Evolutionary conservation across 2,888 invertebrate species (phyloP).

Genomic region (Nymphalis urticae): DNA sequence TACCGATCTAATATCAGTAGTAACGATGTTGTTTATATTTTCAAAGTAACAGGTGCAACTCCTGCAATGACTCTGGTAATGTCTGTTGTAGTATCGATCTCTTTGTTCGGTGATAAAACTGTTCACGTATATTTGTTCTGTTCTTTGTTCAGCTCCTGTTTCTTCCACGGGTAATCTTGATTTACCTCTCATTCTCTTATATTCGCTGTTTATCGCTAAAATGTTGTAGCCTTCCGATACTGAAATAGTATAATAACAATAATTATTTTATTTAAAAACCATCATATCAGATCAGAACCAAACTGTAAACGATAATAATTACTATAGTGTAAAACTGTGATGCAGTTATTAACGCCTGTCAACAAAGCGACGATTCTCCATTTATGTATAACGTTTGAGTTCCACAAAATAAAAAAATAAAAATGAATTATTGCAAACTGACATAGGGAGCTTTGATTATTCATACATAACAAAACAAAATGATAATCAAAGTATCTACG

Average conservation of each 20-base stretch:
- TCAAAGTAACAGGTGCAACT: slow-evolving; percentile 10
- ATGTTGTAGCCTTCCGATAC: slow-evolving; percentile 36
- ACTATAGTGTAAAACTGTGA: no score
- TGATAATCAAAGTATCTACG: no score
- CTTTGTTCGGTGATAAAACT: background rate
- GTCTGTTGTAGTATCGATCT: background rate
- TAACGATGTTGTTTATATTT: background rate
- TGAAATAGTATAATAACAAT: slow-evolving; percentile 18
- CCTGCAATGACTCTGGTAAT: slow-evolving; percentile 13
- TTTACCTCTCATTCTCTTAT: slow-evolving; percentile 30
- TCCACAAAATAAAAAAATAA: no score
- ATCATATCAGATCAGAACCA: no score
- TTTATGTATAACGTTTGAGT: no score
- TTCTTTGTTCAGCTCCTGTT: background rate
- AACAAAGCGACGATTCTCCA: no score
- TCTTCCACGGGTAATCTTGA: slow-evolving; percentile 19
- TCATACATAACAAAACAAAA: no score
- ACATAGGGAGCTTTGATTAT: no score
- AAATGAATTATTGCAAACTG: no score
- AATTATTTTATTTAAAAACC: no score
- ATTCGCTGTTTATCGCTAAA: slow-evolving; percentile 34
- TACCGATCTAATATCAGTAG: background rate
- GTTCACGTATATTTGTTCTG: background rate
- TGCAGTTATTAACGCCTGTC: no score
- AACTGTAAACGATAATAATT: no score